A percentile compares a stretch with the other conserved stretches of the same genome.
These are phyloP conservation scores for Phataginus tricuspis DNA, from an alignment of 2,797 vertebrate species.

Conservation along the genomic window DNA sequence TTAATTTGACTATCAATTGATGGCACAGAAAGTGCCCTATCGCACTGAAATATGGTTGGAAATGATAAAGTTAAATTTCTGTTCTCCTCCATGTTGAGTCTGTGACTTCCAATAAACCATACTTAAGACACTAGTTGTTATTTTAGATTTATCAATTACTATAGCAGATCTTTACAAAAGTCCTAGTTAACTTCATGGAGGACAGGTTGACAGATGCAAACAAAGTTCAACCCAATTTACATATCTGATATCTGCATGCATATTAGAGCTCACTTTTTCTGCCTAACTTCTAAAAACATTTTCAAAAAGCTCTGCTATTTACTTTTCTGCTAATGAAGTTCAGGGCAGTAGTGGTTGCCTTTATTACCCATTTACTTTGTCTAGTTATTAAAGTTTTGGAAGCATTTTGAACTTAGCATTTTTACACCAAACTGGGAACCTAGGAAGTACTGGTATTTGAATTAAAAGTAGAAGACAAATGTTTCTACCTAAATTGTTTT, in stretches of 20 bases:
- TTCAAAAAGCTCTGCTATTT: not conserved
- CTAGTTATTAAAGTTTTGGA: not conserved
- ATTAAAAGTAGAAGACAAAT: conserved; percentile 1
- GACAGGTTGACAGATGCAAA: not conserved
- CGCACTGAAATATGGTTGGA: not conserved
- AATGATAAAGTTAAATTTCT: not conserved
- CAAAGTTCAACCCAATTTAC: not conserved
- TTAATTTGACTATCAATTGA: not conserved
- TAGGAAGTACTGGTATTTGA: not conserved
- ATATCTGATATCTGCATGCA: not conserved
- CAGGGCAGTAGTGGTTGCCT: not conserved
- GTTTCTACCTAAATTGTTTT: not conserved
- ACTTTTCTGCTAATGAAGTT: not conserved
- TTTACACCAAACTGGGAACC: not conserved
- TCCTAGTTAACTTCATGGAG: not conserved
- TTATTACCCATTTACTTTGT: conserved; percentile 7
- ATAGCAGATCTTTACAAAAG: not conserved
- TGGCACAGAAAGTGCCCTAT: not conserved
- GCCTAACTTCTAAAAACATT: not conserved
- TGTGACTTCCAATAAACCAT: not conserved
- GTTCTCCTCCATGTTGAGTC: not conserved
- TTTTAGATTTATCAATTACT: conserved; percentile 27
- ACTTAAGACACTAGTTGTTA: not conserved
- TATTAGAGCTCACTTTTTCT: not conserved
- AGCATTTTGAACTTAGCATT: not conserved